A percentile compares a stretch with the other conserved stretches of the same genome.
Evolutionary conservation across 2,797 vertebrate genomes (phyloP).

Genomic region (Parambassis ranga): DNA sequence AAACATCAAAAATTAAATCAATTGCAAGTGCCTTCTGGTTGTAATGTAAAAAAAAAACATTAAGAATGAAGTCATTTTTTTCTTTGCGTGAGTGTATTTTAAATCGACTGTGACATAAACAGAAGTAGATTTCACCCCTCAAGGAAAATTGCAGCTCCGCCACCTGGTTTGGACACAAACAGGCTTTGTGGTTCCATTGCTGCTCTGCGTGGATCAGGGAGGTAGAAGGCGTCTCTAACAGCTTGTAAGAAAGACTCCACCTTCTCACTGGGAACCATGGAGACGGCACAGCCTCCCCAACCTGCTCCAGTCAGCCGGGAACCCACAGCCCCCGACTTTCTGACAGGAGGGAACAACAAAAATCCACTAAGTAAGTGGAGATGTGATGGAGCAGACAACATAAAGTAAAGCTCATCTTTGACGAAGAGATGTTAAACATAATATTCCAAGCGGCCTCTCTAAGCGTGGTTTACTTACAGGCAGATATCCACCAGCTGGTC

Average conservation of each 20-base stretch:
- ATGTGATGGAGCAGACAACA: too few species aligned
- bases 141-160: slow-evolving; percentile 88
- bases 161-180: slow-evolving; percentile 92
- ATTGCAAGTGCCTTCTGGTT: neutral
- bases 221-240: slow-evolving; percentile 87
- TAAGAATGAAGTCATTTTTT: neutral
- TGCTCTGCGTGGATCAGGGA: slow-evolving; percentile 70
- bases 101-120: neutral
- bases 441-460: too few species aligned
- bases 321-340: slow-evolving; percentile 89
- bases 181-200: slow-evolving; percentile 81
- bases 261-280: slow-evolving; percentile 88
- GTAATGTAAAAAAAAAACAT: neutral
- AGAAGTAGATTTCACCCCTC: slow-evolving; percentile 66
- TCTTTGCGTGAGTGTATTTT: neutral
- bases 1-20: neutral
- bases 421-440: too few species aligned
- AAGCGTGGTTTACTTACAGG: slow-evolving; percentile 86
- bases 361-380: too few species aligned
- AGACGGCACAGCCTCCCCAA: slow-evolving; percentile 97
- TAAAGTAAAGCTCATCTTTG: too few species aligned
- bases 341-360: slow-evolving; percentile 52
- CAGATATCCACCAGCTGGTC: slow-evolving; percentile 94
- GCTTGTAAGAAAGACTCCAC: slow-evolving; percentile 84
- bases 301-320: slow-evolving; percentile 96